Conservation (phyloP, 2,888 invertebrate genomes). For the Laspeyria flexula region DNA sequence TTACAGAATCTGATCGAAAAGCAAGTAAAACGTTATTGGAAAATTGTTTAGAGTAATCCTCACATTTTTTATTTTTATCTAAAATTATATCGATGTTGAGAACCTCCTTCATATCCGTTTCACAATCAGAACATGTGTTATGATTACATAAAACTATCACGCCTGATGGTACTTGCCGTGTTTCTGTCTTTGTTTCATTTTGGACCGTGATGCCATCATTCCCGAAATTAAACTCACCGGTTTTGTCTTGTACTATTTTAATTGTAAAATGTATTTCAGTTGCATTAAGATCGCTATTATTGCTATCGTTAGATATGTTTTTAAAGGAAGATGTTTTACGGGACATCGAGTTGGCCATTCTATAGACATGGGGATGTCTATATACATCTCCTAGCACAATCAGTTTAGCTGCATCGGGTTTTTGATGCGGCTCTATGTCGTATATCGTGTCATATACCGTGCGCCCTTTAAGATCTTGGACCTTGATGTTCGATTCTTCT, state of each 20-base stretch:
- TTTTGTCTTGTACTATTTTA: conserved; percentile 63
- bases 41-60: conserved; percentile 27
- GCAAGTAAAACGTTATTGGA: conserved; percentile 63
- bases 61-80: conserved; percentile 43
- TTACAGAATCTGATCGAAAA: conserved; percentile 69
- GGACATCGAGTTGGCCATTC: conserved; percentile 41
- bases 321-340: no score
- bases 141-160: conserved; percentile 55
- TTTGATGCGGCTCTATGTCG: not conserved
- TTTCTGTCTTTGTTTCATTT: conserved; percentile 19
- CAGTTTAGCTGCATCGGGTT: conserved; percentile 6
- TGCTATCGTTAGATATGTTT: conserved; percentile 41
- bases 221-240: conserved; percentile 55
- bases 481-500: conserved; percentile 58
- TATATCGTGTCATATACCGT: conserved; percentile 67
- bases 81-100: conserved; percentile 69
- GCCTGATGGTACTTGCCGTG: conserved; percentile 44
- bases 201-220: conserved; percentile 36
- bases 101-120: conserved; percentile 58
- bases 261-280: conserved; percentile 72
- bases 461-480: conserved; percentile 63
- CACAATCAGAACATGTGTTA: conserved; percentile 29
- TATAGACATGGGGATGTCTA: conserved; percentile 54
- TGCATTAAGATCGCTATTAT: conserved; percentile 59
- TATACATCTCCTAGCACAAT: conserved; percentile 57